Evolutionary conservation across 1,140 invertebrate genomes (phyloP), one percentile per base, ranked within the genome.

Genomic region (Propsilocerus akamusi): DNA sequence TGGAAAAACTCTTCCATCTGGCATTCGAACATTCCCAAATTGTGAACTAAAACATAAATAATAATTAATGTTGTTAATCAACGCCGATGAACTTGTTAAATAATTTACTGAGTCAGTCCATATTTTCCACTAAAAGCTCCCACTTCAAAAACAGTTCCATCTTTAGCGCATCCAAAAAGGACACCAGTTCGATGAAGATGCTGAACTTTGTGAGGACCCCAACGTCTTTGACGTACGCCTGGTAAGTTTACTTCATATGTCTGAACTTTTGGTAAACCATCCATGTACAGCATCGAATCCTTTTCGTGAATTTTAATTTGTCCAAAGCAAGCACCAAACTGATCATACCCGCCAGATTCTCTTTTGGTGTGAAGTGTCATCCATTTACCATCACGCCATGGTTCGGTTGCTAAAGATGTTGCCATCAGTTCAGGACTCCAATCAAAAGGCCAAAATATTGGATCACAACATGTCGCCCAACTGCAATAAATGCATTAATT

Each of bases 21-120:
- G 53, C 5, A 54, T 30, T 50, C 56, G 52, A 25, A 62, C 51
- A 50, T 56, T 57, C 23, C 64, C 64, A 53, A 56, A 63, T 46
- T 58, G 57, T 20, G 59, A 47, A 10, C 60, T 62, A 26, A 46
- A 60, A 57, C 47, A 23, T 25, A 48, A 46, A 37, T 32, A 47
- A 49, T 22, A 37, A 50, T 47, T 30, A 46, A 50, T 48, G 23
- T 50, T 59, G 25, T 49, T 34, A 30, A 20, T 3, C 10, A 17
- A 6, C 30, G 23, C 30, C 20, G 11, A 25, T 37, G n/a, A 28
- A 23, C 7, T 12, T 20, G 1, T 47, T 30, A 25, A n/a, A 48
- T 49, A 14, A 52, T 53, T 58, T 55, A 62, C 60, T 58, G 54
- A 4, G 51, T 50, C 50, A 54, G 53, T 11, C 57, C 55, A 8